A percentile compares a stretch with the other conserved stretches of the same genome.
phyloP scores from a whole-genome alignment of 37 sponge, comb jelly and placozoan genomes.

The Agelas oroides region DNA sequence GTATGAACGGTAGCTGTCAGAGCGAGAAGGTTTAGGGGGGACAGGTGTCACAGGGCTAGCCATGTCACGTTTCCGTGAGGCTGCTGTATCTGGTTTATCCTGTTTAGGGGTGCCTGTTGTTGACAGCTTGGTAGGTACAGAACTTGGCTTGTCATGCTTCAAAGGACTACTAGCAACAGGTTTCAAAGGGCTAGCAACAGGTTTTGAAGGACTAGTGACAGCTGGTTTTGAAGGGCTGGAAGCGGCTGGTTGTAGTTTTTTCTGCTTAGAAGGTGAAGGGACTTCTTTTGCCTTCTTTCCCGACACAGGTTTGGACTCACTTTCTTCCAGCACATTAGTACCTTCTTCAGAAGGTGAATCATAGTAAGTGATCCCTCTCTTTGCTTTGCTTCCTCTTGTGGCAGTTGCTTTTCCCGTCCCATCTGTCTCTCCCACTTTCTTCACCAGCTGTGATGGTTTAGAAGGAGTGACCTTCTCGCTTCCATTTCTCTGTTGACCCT shows the following conservation, averaged over 20 bases:
- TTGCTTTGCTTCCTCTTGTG: too few species aligned
- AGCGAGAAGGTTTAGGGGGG: neutral
- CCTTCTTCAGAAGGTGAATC: too few species aligned
- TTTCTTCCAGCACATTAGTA: neutral
- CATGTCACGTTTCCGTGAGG: neutral
- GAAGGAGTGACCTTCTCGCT: too few species aligned
- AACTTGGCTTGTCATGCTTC: neutral
- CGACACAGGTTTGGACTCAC: neutral
- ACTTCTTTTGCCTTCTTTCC: neutral
- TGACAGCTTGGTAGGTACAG: neutral
- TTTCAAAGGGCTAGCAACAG: neutral
- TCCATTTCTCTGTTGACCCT: neutral
- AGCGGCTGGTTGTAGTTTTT: neutral
- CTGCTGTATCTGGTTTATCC: neutral
- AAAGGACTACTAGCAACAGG: too few species aligned
- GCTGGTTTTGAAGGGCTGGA: neutral
- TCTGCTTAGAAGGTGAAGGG: neutral
- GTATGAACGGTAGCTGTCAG: slow-evolving; percentile 61
- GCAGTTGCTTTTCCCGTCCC: too few species aligned
- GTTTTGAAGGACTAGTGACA: neutral
- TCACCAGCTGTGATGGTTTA: too few species aligned
- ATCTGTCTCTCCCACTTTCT: too few species aligned
- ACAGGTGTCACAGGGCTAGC: neutral
- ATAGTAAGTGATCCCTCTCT: too few species aligned
- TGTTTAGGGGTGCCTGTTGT: slow-evolving; percentile 1